Evolutionary conservation across 1,140 invertebrate species (phyloP).

Genomic region (Orchestia grillus): DNA sequence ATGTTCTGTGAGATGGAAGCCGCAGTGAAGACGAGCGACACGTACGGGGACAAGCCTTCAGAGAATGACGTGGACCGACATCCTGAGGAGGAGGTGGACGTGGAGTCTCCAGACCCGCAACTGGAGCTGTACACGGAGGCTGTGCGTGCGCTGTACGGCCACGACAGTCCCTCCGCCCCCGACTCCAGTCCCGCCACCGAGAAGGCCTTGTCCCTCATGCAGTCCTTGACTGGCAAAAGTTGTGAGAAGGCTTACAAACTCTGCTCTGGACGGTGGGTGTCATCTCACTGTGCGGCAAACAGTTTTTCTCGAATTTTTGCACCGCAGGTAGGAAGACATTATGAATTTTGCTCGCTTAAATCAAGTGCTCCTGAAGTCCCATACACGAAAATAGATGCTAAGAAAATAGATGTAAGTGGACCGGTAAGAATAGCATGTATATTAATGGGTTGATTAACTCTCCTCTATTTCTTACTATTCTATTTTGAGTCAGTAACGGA

Average conservation of each 20-base stretch:
- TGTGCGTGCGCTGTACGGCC: background rate
- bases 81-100: conserved; percentile 34
- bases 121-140: conserved; percentile 49
- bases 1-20: conserved; percentile 42
- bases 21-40: background rate
- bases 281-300: too few species aligned
- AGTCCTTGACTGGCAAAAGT: conserved; percentile 54
- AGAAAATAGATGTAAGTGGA: too few species aligned
- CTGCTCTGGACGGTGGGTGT: conserved; percentile 49
- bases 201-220: conserved; percentile 28
- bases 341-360: background rate
- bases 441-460: too few species aligned
- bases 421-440: too few species aligned
- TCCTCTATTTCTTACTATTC: too few species aligned
- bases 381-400: too few species aligned
- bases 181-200: conserved; percentile 42
- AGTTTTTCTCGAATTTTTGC: background rate
- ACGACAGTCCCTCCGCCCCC: conserved; percentile 23
- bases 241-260: conserved; percentile 58
- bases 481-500: too few species aligned
- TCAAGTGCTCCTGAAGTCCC: too few species aligned
- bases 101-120: conserved; percentile 10
- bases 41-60: background rate
- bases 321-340: background rate
- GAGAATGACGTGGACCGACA: conserved; percentile 23